phyloP scores from a whole-genome alignment of 1,140 invertebrate genomes.

The Macrobrachium nipponense region DNA sequence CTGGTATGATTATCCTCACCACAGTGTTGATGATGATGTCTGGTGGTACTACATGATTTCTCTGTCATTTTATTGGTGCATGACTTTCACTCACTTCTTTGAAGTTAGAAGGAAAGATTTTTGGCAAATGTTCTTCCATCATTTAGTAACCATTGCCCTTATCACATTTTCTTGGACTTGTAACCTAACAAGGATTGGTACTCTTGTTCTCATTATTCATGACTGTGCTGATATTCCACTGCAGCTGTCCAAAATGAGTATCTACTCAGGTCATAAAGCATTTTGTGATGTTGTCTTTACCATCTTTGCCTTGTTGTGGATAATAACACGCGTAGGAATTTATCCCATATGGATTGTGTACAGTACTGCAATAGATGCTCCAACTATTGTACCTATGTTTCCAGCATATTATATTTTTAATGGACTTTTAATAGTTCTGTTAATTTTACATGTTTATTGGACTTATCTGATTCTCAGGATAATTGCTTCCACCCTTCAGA shows the following conservation, averaged over 20 bases:
- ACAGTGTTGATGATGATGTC: constrained; percentile 72
- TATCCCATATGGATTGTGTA: constrained; percentile 85
- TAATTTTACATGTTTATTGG: constrained; percentile 94
- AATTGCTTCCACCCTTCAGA: constrained; percentile 52
- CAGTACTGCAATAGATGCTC: constrained; percentile 87
- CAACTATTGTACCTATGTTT: constrained; percentile 88
- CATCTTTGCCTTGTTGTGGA: constrained; percentile 90
- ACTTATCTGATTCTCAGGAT: constrained; percentile 86
- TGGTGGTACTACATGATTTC: constrained; percentile 71
- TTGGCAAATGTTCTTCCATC: constrained; percentile 77
- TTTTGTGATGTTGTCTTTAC: constrained; percentile 88
- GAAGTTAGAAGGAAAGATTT: constrained; percentile 74
- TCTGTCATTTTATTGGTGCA: constrained; percentile 93
- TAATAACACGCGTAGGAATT: constrained; percentile 84
- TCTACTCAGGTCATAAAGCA: constrained; percentile 90
- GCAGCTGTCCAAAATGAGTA: constrained; percentile 92
- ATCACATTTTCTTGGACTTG: constrained; percentile 90
- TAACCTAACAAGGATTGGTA: constrained; percentile 92
- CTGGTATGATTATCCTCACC: constrained; percentile 79
- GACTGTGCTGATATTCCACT: constrained; percentile 96
- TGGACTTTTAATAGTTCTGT: constrained; percentile 82
- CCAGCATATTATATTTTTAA: constrained; percentile 98
- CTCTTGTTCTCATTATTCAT: constrained; percentile 90
- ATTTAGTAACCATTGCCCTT: constrained; percentile 64
- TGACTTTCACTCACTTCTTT: constrained; percentile 92